Evolutionary conservation across 1,140 invertebrate species (phyloP), one percentile per base, ranked within the genome.

Genomic region (Cydia pomonella): DNA sequence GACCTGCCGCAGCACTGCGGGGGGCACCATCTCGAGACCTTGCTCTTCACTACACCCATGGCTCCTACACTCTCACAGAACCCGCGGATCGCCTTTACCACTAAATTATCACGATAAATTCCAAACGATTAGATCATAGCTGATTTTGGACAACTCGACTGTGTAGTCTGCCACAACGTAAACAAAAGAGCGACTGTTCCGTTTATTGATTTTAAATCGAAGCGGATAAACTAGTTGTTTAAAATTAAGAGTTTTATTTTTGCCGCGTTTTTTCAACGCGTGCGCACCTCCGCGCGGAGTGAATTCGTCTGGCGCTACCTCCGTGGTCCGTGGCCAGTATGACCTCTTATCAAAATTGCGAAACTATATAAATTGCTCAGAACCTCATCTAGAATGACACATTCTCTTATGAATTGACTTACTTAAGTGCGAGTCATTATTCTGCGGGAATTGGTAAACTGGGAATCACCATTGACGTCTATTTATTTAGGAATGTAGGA

Each of bases 331-430:
- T 62, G 27, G 47, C 76, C 63, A 77, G 73, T 77, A 84, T 87
- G 86, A 89, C 87, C 89, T 88, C 88, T 91, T 92, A 92, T 91
- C 90, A 87, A 66, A 77, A 75, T 77, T 73, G 72, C 72, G 73
- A 50, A 78, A 75, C 25, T 41, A 64, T 62, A 72, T 69, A 72
- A 75, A 74, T 71, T 63, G 64, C 63, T 75, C 64, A 69, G 29
- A 69, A 23, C 16, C 25, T 69, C 64, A 69, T 69, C 64, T 33
- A 21, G 64, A 29, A 66, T 69, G 64, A 69, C 64, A 38, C 64
- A 69, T 38, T 21, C 9, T n/a, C 29, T 38, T 1, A 18, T 66
- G 23, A 16, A 66, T 66, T 33, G 16, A 25, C 27, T 63, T 23
- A n/a, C 6, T 62, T 7, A 3, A 21, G 25, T 1, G 13, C 63